Evolutionary conservation across 2,888 invertebrate species (phyloP), one percentile per base, ranked within the genome.

Genomic region (Drosophila antonietae): DNA sequence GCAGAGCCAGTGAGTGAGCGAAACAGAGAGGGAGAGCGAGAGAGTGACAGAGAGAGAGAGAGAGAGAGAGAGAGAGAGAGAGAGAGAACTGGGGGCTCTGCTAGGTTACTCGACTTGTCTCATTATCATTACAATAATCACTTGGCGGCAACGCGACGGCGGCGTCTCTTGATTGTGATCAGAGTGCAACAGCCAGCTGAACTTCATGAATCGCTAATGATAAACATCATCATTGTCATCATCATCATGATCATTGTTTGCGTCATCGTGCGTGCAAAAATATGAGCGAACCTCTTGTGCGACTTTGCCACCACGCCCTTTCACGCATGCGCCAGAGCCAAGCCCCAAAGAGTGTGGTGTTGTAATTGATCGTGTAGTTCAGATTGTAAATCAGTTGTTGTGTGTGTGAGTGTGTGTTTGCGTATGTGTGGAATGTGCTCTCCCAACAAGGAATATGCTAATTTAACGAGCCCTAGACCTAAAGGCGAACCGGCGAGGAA

Each of bases 111-210:
- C 73, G 66, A 53, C 63, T 80, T 80, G 80, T 79, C 89, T 83
- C 81, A 87, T 87, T 88, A 89, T 88, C 88, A 85, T 89, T 85
- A 83, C 81, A 83, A 82, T 80, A 88, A 87, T 82, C 79, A 83
- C 83, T 76, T 81, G 80, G 68, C 73, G 78, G 73, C 79, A 69
- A 68, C 60, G 69, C 63, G 81, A 75, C 80, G 81, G 78, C 80
- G 75, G 71, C 82, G 80, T 78, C 77, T 71, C 80, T 72, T 74
- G 83, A 83, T 85, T 75, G 73, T 68, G 75, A 84, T 84, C 83
- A 64, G 73, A 64, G 75, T 60, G 68, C 62, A 65, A 68, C 62
- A 39, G 59, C 35, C 58, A 46, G 64, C 57, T 39, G 41, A 51
- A 46, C 66, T 53, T 69, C 58, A 75, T 75, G 62, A 72, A 72